Conservation (phyloP, 2,888 invertebrate genomes). For the Hanleya hanleyi region DNA sequence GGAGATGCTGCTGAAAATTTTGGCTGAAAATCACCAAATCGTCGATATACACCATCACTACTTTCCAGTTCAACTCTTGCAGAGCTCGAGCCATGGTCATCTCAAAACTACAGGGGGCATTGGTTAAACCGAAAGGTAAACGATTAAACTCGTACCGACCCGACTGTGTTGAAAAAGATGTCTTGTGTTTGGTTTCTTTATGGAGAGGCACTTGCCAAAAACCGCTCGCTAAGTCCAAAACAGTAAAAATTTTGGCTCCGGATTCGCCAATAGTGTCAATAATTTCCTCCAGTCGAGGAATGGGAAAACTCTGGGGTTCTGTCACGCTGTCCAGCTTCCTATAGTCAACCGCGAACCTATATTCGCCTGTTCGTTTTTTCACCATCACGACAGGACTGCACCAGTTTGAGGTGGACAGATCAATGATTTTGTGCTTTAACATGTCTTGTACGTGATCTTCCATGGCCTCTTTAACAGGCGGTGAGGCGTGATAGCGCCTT, state of each 20-base stretch:
- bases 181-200: background rate
- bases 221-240: slow-evolving; percentile 17
- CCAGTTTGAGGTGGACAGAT: slow-evolving; percentile 9
- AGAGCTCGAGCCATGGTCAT: slow-evolving; percentile 8
- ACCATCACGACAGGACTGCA: background rate
- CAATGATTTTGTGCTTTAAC: slow-evolving; percentile 9
- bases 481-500: background rate
- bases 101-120: background rate
- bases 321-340: slow-evolving; percentile 16
- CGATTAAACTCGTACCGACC: background rate
- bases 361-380: slow-evolving; percentile 3
- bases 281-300: slow-evolving; percentile 23
- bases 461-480: background rate
- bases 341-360: slow-evolving; percentile 14
- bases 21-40: too few relatives aligned
- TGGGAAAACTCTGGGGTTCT: slow-evolving; percentile 15
- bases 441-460: slow-evolving; percentile 7
- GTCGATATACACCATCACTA: too few relatives aligned
- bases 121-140: slow-evolving; percentile 9
- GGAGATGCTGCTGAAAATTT: too few relatives aligned
- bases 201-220: slow-evolving; percentile 17
- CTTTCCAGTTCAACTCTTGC: too few relatives aligned
- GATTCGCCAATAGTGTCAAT: slow-evolving; percentile 27
- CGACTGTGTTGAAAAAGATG: slow-evolving; percentile 4
- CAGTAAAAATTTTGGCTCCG: slow-evolving; percentile 13